phyloP scores from a whole-genome alignment of 2,797 vertebrate species.

The Tiaroga cobitis region DNA sequence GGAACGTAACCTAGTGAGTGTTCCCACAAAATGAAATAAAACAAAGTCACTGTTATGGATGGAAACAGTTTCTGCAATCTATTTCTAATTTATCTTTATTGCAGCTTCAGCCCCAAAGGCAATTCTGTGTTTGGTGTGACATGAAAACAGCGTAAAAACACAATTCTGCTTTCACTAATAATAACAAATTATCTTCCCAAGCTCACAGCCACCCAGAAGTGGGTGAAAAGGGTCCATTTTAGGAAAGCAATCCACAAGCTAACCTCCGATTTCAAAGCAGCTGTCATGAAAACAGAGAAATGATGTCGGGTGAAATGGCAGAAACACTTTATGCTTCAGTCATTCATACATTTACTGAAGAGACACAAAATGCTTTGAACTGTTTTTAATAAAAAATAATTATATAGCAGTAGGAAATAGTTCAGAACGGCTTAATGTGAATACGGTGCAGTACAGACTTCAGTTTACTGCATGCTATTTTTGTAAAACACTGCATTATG shows the following conservation, averaged over 20 bases:
- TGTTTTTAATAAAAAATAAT: constrained; percentile 30
- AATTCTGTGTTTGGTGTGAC: constrained; percentile 63
- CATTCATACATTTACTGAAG: not conserved
- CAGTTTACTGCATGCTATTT: not conserved
- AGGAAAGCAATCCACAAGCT: constrained; percentile 43
- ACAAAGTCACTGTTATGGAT: constrained; percentile 65
- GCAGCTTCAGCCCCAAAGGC: constrained; percentile 65
- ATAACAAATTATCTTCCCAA: constrained; percentile 66
- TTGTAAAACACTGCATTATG: not conserved
- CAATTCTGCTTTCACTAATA: constrained; percentile 68
- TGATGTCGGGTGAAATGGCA: constrained; percentile 23
- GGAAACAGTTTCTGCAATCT: constrained; percentile 67
- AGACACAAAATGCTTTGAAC: not conserved
- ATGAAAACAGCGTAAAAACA: constrained; percentile 63
- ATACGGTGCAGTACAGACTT: not conserved
- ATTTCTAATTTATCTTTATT: constrained; percentile 73
- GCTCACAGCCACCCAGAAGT: constrained; percentile 55
- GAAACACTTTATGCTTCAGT: constrained; percentile 25
- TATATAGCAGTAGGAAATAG: not conserved
- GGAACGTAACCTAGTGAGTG: constrained; percentile 36
- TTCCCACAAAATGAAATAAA: constrained; percentile 57
- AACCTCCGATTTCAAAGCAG: constrained; percentile 46
- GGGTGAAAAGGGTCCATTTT: constrained; percentile 32
- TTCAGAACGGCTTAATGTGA: not conserved
- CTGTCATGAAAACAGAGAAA: constrained; percentile 28